Evolutionary conservation across 92 coral and sea anemone species (phyloP).

Genomic region (Phenganax stokvisi): DNA sequence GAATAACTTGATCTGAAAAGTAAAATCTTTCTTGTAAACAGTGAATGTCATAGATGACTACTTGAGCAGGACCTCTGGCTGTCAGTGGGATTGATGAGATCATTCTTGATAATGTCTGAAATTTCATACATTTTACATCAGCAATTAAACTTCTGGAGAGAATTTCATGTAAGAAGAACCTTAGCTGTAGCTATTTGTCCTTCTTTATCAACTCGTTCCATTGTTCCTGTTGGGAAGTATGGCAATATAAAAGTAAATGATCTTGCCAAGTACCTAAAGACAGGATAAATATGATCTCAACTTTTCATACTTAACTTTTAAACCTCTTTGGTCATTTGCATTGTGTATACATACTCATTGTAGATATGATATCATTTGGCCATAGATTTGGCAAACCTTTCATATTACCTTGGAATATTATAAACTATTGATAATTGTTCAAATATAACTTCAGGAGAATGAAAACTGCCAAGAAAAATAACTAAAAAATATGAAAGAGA

Average conservation of each 20-base stretch:
- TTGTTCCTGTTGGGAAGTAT: conserved; percentile 93
- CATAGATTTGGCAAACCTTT: not conserved
- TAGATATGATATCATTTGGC: not conserved
- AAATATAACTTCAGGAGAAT: conserved; percentile 90
- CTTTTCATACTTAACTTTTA: not conserved
- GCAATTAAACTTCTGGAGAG: not conserved
- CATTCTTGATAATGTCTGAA: conserved; percentile 82
- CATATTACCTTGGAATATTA: conserved; percentile 79
- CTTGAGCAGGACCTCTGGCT: conserved; percentile 94
- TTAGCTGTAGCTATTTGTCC: conserved; percentile 99
- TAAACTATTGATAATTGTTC: conserved; percentile 88
- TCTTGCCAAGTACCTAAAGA: conserved; percentile 70
- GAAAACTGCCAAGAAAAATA: conserved; percentile 91
- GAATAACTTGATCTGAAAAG: conserved; percentile 90
- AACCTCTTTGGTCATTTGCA: not conserved
- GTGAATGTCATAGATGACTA: conserved; percentile 95
- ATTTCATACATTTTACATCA: not conserved
- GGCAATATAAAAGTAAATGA: conserved; percentile 92
- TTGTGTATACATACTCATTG: too few species aligned
- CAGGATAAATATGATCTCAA: not conserved
- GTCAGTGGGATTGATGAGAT: conserved; percentile 84
- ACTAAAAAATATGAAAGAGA: conserved; percentile 45
- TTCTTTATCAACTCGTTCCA: conserved; percentile 92
- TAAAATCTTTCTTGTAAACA: conserved; percentile 91
- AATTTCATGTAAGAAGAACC: conserved; percentile 39